phyloP scores from a whole-genome alignment of 1,140 invertebrate species.

The Tyrophagus putrescentiae region DNA sequence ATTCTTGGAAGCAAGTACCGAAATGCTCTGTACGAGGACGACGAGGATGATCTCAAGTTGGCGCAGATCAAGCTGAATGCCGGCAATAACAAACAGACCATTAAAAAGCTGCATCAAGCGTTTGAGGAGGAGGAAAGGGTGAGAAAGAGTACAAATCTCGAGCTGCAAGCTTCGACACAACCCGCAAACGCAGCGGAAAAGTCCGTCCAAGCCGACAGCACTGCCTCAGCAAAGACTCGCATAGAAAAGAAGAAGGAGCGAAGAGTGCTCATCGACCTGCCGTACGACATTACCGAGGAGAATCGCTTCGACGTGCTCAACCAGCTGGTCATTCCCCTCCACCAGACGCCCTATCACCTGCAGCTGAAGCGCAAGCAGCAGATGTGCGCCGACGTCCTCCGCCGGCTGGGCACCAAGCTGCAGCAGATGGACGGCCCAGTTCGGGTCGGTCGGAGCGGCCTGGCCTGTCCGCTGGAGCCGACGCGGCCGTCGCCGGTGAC shows the following conservation, averaged over 20 bases:
- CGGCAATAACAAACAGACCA: not conserved
- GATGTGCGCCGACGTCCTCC: constrained; percentile 1
- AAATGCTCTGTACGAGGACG: constrained; percentile 9
- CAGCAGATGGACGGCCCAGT: constrained; percentile 10
- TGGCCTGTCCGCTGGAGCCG: constrained; percentile 25
- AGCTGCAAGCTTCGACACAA: too few relatives aligned
- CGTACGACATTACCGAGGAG: constrained; percentile 15
- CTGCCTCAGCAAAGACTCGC: too few relatives aligned
- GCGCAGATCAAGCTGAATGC: not conserved
- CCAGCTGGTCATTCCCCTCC: constrained; percentile 14
- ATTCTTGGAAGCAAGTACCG: not conserved
- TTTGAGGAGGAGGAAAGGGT: not conserved
- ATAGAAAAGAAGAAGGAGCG: constrained; percentile 27
- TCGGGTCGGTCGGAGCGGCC: not conserved
- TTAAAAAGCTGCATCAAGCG: not conserved
- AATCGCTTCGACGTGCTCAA: constrained; percentile 20
- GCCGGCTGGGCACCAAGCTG: constrained; percentile 21
- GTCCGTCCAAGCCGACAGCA: too few relatives aligned
- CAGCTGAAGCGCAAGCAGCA: constrained; percentile 23
- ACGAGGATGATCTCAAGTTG: not conserved
- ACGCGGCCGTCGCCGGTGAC: constrained; percentile 29
- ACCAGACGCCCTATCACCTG: constrained; percentile 1
- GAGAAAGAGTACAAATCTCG: not conserved
- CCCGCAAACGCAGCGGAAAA: too few relatives aligned
- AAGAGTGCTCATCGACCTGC: not conserved